Base-by-base conservation (phyloP, 1,140 invertebrate genomes). In the Drosophila miranda region DNA sequence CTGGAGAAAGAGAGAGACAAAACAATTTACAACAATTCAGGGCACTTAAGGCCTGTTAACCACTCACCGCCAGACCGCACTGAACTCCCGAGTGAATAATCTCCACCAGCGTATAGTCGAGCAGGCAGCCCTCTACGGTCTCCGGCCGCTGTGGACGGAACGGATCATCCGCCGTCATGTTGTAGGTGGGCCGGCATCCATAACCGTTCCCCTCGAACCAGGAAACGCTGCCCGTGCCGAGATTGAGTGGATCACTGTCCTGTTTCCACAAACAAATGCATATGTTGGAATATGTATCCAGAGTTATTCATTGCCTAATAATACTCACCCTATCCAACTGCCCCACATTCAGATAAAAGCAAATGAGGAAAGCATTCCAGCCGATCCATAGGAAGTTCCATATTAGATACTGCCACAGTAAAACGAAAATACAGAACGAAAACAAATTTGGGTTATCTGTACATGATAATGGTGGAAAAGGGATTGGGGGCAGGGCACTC, bases 321-420 rank as follows among this genome's bases (percentile, higher is more conserved):
- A 2, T 38, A 93, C 94, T 93, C 93, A 97, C 96, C 93, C 95
- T 95, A 91, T 97, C 94, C 81, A 98, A 92, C 82, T 94, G 92
- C 54, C 97, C 96, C 86, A 97, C 93, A 92, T 96, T 95, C 76
- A 99, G 93, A 92, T 98, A 99, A 90, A 98, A 97, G 92, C 97
- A 99, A 90, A 98, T 97, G 42, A 98, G 92, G 93, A 99, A 98
- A 81, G 95, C 92, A 92, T 99, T 99, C 97, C 97, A 99, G 59
- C 94, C 95, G 68, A 97, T 92, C 97, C 97, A 99, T 79, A 98
- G 89, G 61, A 96, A 92, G 90, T 95, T 96, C 97, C 98, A 98
- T 89, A 97, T 92, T 79, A 95, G 94, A 94, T 98, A 86, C 82
- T 86, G 66, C 21, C 34, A 38, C 34, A 38, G 9, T 11, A 9